A percentile compares a stretch with the other conserved stretches of the same genome.
Evolutionary conservation across 2,888 invertebrate genomes (phyloP).

Genomic region (Mycogona germanica): DNA sequence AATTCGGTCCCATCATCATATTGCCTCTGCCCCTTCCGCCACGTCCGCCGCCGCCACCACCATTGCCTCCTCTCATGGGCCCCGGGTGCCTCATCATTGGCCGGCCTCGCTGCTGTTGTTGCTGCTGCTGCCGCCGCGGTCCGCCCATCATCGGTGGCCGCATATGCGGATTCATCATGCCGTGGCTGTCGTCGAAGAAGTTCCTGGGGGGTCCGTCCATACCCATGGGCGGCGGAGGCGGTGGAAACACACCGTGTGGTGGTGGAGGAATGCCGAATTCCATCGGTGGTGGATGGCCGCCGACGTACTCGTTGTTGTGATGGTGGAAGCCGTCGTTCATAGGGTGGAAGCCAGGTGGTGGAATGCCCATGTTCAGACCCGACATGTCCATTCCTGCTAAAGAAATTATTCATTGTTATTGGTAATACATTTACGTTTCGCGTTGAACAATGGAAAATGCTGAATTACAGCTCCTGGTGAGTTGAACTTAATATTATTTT

Average conservation of each 20-base stretch:
- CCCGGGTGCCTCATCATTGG: conserved; percentile 11
- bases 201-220: too few species aligned
- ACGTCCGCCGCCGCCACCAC: conserved; percentile 6
- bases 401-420: background rate
- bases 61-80: conserved; percentile 5
- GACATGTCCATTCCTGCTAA: background rate
- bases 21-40: conserved; percentile 23
- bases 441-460: background rate
- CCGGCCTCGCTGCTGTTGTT: conserved; percentile 5
- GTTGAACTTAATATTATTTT: too few species aligned
- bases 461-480: too few species aligned
- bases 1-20: conserved; percentile 6
- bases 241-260: too few species aligned
- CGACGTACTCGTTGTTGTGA: background rate
- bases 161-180: background rate
- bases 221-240: background rate
- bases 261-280: too few species aligned
- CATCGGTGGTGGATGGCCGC: background rate
- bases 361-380: background rate
- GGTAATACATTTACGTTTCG: background rate
- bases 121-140: too few species aligned
- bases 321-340: background rate
- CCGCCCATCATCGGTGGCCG: conserved; percentile 1
- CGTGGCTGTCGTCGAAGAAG: conserved; percentile 6
- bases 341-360: conserved; percentile 2